Evolutionary conservation across 2,888 invertebrate species (phyloP).

Genomic region (Lasioglossum oenotherae): DNA sequence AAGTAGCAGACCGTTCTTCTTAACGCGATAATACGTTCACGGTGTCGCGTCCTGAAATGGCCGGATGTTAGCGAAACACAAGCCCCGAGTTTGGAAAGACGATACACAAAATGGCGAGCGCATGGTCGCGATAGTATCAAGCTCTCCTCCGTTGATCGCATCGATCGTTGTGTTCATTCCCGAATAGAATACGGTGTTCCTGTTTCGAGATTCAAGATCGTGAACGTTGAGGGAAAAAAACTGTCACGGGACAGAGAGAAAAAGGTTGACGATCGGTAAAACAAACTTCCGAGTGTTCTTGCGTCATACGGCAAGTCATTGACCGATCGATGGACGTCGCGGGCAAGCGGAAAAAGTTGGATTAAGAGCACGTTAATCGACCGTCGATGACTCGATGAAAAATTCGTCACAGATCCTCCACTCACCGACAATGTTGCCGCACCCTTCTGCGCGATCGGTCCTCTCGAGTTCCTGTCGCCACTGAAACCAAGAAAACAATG

Average conservation of each 20-base stretch:
- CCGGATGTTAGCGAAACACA: slow-evolving; percentile 47
- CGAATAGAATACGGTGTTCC: background rate
- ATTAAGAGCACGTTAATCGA: slow-evolving; percentile 67
- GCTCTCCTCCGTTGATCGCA: background rate
- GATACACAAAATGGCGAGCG: slow-evolving; percentile 13
- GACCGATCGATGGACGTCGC: slow-evolving; percentile 11
- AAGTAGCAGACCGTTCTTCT: slow-evolving; percentile 53
- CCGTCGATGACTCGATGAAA: slow-evolving; percentile 65
- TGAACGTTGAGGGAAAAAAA: background rate
- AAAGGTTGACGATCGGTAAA: background rate
- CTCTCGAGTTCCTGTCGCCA: slow-evolving; percentile 43
- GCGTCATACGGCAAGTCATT: slow-evolving; percentile 51
- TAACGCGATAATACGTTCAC: slow-evolving; percentile 60
- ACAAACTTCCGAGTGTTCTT: slow-evolving; percentile 20
- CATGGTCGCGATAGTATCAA: background rate
- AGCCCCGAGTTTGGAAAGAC: slow-evolving; percentile 35
- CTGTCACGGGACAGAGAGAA: background rate
- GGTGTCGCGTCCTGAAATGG: slow-evolving; percentile 50
- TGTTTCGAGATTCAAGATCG: background rate
- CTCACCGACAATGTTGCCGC: slow-evolving; percentile 73
- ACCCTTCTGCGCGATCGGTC: slow-evolving; percentile 35
- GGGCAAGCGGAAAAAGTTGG: background rate
- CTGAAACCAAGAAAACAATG: slow-evolving; percentile 50
- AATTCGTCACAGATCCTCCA: slow-evolving; percentile 54
- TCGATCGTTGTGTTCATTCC: background rate